Percentiles rank a stretch among this genome's conserved stretches.
Conservation (phyloP, 2,888 invertebrate genomes). For the Acleris cristana region DNA sequence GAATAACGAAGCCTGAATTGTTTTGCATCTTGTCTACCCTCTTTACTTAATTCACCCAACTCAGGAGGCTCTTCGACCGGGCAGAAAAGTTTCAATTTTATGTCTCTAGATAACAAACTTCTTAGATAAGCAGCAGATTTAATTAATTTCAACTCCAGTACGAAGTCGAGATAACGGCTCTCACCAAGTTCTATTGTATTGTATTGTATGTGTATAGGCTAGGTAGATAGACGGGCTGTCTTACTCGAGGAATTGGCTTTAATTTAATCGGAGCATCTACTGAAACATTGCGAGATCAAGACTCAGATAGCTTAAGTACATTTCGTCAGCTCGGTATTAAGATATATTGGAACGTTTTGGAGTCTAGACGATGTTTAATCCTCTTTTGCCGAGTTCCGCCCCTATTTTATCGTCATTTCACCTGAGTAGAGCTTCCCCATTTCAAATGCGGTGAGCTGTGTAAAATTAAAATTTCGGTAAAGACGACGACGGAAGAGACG, state of each 20-base stretch:
- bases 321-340: constrained; percentile 26
- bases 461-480: background rate
- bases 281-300: constrained; percentile 23
- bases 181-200: constrained; percentile 48
- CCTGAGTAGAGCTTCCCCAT: constrained; percentile 1
- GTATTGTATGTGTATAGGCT: background rate
- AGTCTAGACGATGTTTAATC: constrained; percentile 27
- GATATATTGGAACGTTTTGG: constrained; percentile 26
- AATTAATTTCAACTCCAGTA: constrained; percentile 62
- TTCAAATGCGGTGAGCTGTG: constrained; percentile 3
- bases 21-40: constrained; percentile 16
- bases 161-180: constrained; percentile 51
- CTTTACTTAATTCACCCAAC: constrained; percentile 24
- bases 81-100: constrained; percentile 46
- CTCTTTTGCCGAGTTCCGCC: constrained; percentile 16
- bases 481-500: too few species aligned
- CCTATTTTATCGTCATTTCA: constrained; percentile 4
- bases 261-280: constrained; percentile 25
- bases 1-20: constrained; percentile 5
- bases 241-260: constrained; percentile 19
- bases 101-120: constrained; percentile 51
- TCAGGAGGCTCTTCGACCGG: constrained; percentile 24
- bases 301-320: constrained; percentile 20
- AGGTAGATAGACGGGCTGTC: constrained; percentile 8
- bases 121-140: constrained; percentile 59